Conservation (phyloP, 2,797 vertebrate genomes). For the Acrossocheilus fasciatus region DNA sequence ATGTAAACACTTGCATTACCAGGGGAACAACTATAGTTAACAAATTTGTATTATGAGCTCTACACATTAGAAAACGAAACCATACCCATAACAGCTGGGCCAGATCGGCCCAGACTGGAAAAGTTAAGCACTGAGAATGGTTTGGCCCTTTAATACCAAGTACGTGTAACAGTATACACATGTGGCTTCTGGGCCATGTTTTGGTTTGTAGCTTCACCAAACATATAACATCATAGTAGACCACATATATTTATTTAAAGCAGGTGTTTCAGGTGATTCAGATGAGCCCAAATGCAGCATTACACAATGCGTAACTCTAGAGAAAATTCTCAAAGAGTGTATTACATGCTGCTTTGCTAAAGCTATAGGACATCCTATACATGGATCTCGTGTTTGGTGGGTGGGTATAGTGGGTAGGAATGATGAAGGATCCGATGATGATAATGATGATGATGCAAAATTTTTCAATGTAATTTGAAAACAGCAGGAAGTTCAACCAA, state of each 20-base stretch:
- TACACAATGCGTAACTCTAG: neutral
- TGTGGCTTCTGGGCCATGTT: neutral
- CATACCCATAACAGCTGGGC: neutral
- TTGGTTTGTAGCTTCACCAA: neutral
- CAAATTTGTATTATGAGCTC: neutral
- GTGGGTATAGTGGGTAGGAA: no score
- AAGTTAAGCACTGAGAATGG: neutral
- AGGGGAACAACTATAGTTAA: neutral
- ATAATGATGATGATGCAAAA: no score
- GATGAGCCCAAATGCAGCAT: neutral
- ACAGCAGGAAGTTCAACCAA: no score
- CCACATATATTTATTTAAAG: neutral
- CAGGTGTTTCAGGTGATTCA: neutral
- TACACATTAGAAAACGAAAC: neutral
- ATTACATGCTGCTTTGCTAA: neutral
- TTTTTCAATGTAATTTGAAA: no score
- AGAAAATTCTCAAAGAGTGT: neutral
- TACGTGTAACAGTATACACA: neutral
- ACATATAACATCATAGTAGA: neutral
- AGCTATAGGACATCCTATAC: no score
- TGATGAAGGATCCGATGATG: no score
- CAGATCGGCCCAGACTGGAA: neutral
- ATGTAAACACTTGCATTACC: neutral
- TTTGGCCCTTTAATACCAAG: neutral
- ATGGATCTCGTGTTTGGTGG: no score